Evolutionary conservation across 1,140 invertebrate species (phyloP).

Genomic region (Cheumatopsyche charites): DNA sequence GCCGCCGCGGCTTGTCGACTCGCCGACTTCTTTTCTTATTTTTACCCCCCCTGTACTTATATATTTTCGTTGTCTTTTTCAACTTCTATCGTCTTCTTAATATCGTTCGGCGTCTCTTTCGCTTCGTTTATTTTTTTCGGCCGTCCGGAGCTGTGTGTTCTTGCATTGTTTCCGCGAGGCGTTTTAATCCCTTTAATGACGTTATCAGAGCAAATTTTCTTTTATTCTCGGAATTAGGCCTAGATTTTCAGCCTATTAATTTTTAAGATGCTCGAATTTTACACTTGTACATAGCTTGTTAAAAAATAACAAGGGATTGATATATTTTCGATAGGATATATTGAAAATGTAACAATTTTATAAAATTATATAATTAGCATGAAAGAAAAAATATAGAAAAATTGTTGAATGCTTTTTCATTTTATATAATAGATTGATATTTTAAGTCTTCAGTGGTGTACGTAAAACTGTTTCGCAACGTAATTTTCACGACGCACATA

Average conservation of each 20-base stretch:
- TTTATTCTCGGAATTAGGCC: background rate
- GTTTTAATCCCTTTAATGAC: slow-evolving; percentile 11
- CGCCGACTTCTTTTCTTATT: slow-evolving; percentile 15
- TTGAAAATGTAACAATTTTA: too few relatives aligned
- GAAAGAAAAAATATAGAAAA: too few relatives aligned
- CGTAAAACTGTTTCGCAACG: too few relatives aligned
- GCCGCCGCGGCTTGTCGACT: slow-evolving; percentile 30
- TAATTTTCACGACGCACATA: too few relatives aligned
- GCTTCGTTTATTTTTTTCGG: background rate
- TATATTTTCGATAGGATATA: too few relatives aligned
- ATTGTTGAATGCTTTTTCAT: too few relatives aligned
- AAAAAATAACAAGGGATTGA: too few relatives aligned
- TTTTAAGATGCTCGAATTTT: background rate
- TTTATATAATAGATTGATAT: too few relatives aligned
- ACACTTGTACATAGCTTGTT: too few relatives aligned
- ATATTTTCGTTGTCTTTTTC: background rate
- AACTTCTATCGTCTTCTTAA: slow-evolving; percentile 13
- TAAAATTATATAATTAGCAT: too few relatives aligned
- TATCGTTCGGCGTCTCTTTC: slow-evolving; percentile 1
- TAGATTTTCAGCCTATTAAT: slow-evolving; percentile 3
- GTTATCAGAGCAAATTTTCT: background rate
- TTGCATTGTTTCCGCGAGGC: slow-evolving; percentile 3
- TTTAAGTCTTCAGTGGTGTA: too few relatives aligned
- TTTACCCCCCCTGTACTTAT: background rate
- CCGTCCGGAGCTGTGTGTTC: background rate